Evolutionary conservation across 2,113 vertebrate genomes (phyloP), one percentile per base, ranked within the genome.

Genomic region (Origma solitaria): DNA sequence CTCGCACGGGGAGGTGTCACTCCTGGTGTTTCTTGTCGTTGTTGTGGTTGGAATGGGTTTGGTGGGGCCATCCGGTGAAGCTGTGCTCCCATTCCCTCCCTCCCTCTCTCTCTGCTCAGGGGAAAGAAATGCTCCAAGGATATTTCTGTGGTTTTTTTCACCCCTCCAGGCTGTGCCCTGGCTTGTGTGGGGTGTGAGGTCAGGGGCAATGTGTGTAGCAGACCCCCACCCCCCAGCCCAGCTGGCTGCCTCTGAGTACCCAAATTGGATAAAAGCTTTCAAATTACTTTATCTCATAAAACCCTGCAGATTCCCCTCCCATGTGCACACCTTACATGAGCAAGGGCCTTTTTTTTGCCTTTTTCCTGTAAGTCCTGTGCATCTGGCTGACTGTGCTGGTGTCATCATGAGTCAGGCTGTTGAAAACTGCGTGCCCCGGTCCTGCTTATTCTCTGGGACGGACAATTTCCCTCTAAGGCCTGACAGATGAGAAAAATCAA

Each of bases 401-500:
- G 61, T 88, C 86, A 89, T 40, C 45, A 4, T 70, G 51, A 93
- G 53, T 90, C 80, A 94, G 80, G 69, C 69, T 78, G 68, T 11
- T 92, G 90, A 94, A 86, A 92, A 53, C 53, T 69, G 24, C 0
- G 0, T 60, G 83, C 38, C 65, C 49, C 1, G 1, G 8, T 45
- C 84, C 81, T 89, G 75, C 70, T 84, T 61, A 64, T 91, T 68
- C 53, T 92, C 73, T 1, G 0, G 51, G 42, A 91, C 7, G 37
- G 88, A 68, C 69, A 35, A 6, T 62, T 91, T 81, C 65, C 73
- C 70, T 87, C 75, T 7, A 18, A 94, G 62, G 38, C 71, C 75
- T 80, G 66, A 58, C 49, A 86, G 58, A 88, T 27, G 61, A 75
- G 89, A 81, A 76, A 89, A 95, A 92, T 89, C 81, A 86, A 91